Base-by-base conservation (phyloP, 2,113 vertebrate species). In the Gnathonemus echidnorhynchus region DNA sequence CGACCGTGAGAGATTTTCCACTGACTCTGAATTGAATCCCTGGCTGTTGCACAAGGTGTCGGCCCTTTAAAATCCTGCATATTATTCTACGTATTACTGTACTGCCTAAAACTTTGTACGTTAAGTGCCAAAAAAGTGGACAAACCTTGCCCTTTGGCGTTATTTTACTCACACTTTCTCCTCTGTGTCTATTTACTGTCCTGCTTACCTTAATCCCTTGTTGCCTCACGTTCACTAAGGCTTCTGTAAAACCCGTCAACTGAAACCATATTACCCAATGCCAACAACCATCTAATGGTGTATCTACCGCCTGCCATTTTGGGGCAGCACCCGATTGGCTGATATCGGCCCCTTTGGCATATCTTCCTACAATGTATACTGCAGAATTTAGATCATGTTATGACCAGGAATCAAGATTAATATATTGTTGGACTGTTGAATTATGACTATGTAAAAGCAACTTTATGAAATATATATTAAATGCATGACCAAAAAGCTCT, bases 1-100 rank as follows among this genome's bases (percentile, higher is more conserved):
- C 15, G 13, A 39, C 87, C 83, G 91, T 92, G 86, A 91, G 58
- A 62, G 74, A 89, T 31, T 89, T 92, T 92, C 89, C 88, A 52
- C 89, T 90, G 92, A 91, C 66, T 92, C 90, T 88, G 53, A 89
- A 85, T 77, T 90, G 74, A 66, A 46, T 56, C 13, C 83, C 77
- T 84, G 56, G 77, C 77, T 87, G 24, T 2, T 21, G 31, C 8
- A 21, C 53, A 48, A 24, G 27, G 1, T 1, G 8, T 56, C 31
- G 31, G 27, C 53, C 19, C 19, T 3, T 88, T 35, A 58, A 62
- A 19, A 10, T 15, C 15, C 3, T 17, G 17, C 1, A 39, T 39
- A 35, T 84, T 46, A 46, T 24, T 70, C 9, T 66, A 42, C 77
- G 2, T 21, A 17, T 83, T 46, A 46, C 10, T 70, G n/a, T 31